Evolutionary conservation across 2,113 vertebrate genomes (phyloP).

Genomic region (Erythrocercus mccallii): DNA sequence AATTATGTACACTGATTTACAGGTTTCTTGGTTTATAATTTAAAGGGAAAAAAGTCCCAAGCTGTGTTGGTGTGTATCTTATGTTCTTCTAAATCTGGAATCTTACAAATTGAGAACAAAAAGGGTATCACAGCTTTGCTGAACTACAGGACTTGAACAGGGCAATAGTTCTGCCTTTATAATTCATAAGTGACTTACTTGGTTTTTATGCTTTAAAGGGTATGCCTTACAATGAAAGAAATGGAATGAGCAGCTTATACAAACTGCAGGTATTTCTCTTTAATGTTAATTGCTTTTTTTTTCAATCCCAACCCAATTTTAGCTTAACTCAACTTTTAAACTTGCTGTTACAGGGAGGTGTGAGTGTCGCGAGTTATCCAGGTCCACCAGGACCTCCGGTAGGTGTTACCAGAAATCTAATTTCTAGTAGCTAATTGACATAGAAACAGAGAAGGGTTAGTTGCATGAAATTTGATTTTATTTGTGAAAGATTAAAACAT

Average conservation of each 20-base stretch:
- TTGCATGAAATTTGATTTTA: neutral
- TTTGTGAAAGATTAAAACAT: neutral
- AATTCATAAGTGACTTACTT: neutral
- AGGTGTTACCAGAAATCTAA: slow-evolving; percentile 52
- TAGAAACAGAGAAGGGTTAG: neutral
- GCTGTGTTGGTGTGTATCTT: neutral
- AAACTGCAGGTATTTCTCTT: slow-evolving; percentile 89
- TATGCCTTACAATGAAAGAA: slow-evolving; percentile 81
- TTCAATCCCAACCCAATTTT: neutral
- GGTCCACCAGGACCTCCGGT: slow-evolving; percentile 90
- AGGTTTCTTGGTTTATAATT: neutral
- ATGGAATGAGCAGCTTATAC: slow-evolving; percentile 96
- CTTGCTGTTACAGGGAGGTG: slow-evolving; percentile 77
- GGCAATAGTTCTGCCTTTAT: neutral
- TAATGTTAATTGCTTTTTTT: neutral
- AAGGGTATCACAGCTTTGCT: neutral
- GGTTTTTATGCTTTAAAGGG: slow-evolving; percentile 75
- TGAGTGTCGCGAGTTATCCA: slow-evolving; percentile 77
- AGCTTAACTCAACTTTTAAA: neutral
- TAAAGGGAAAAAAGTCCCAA: neutral
- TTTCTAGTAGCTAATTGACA: neutral
- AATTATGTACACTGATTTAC: neutral
- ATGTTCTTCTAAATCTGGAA: neutral
- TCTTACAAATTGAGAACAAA: neutral
- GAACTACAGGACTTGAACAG: neutral